Conservation (phyloP, 2,888 invertebrate genomes). For the Nemurella pictetii region DNA sequence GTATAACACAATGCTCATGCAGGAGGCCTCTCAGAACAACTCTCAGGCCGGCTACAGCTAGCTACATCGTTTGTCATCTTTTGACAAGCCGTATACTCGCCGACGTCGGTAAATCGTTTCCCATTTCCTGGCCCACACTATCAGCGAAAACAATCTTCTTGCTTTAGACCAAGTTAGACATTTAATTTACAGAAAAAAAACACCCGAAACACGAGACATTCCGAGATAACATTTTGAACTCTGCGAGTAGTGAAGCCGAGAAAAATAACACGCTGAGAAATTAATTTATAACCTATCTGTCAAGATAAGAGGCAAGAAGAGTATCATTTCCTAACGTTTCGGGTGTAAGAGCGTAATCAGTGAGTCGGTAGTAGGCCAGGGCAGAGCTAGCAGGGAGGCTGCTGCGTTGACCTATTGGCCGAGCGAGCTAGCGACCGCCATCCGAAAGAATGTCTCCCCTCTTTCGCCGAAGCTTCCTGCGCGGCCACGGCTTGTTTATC, state of each 20-base stretch:
- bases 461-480: neutral
- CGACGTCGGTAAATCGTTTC: neutral
- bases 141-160: neutral
- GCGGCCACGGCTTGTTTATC: neutral
- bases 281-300: neutral
- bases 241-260: neutral
- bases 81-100: neutral
- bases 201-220: neutral
- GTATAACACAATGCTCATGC: too few relatives aligned
- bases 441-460: neutral
- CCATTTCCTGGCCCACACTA: neutral
- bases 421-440: neutral
- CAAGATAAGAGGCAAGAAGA: neutral
- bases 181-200: neutral
- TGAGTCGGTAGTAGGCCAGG: neutral
- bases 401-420: neutral
- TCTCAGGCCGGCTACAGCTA: neutral
- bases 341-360: neutral
- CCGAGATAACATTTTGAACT: neutral
- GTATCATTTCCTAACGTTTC: neutral
- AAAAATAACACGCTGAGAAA: neutral
- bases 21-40: too few relatives aligned
- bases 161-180: too few relatives aligned
- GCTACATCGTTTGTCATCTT: neutral
- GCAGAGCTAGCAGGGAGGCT: too few relatives aligned